Evolutionary conservation across 2,797 vertebrate genomes (phyloP), one percentile per base, ranked within the genome.

Genomic region (Coilia nasus): DNA sequence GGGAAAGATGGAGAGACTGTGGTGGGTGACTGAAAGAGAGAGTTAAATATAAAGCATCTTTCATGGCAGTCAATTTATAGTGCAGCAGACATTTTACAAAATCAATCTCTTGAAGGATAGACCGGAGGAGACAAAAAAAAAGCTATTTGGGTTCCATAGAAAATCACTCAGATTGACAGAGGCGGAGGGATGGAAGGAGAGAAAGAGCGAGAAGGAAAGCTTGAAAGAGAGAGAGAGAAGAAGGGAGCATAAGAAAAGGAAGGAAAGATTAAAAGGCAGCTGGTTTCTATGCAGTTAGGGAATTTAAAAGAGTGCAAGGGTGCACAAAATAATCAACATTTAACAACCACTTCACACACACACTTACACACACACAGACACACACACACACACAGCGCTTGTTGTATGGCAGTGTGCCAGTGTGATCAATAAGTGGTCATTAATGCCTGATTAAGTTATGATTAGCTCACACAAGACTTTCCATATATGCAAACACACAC

Each of bases 261-360:
- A 25, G 11, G 23, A 28, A 14, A 28, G 23, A 28, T 64, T 10
- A 64, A 54, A 54, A 25, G 62, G 9, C 12, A 64, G 62, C 62
- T 25, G 25, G 6, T 64, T 28, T 10, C 62, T 64, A 64, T 64
- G 62, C 62, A 64, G 23, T 12, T 23, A 64, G 62, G 25, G 23
- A 64, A 28, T n/a, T 64, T 25, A n/a, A 62, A 19, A 62, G n/a
- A 19, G 7, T 7, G 23, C n/a, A 62, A n/a, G 21, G 7, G 5
- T 62, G 2, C 9, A 23, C 21, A 23, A 11, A 62, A 9, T 64
- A 64, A 64, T 64, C 23, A 2, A 64, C 62, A 64, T 64, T 60
- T 60, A 28, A 64, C 23, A 62, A 75, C 87, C 75, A 14, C 84
- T 80, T 56, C 71, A 84, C 83, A 83, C 86, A 85, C 86, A 87